Base-by-base conservation (phyloP, 2,113 vertebrate species). In the Grallaria varia region DNA sequence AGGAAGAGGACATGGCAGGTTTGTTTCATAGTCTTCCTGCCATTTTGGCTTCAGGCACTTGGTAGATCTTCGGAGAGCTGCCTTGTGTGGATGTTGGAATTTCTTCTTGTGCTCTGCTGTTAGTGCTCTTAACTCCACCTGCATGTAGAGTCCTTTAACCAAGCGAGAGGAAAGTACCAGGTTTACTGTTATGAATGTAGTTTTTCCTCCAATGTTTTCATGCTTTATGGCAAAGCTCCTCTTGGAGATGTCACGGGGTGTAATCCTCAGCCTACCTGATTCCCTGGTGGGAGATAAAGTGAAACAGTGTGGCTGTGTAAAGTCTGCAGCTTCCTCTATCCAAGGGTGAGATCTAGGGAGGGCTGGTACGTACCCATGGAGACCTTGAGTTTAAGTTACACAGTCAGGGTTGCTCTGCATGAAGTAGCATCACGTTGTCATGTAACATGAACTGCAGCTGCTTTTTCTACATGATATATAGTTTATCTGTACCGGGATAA, bases 341-440 rank as follows among this genome's bases (percentile, higher is more conserved):
- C 12, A 64, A 44, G 14, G 6, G 12, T 58, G 33, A 49, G 25
- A 59, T 21, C 10, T 25, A 58, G 31, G 21, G 52, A 49, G 28
- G 27, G 28, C 49, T 69, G 22, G 13, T 37, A 35, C 42, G n/a
- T 39, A 23, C 0, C 0, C 3, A 10, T 1, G 1, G 62, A 89
- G 55, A 16, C 21, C 9, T 55, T 18, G 39, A 60, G 20, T 82
- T 62, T 33, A 27, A 45, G 20, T 52, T 60, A 8, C 7, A 3
- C 18, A 3, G 1, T 44, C n/a, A 50, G 37, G 8, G 6, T 25
- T 58, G 23, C 37, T 73, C 25, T 66, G 14, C 31, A 33, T 31
- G 28, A 28, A 7, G 6, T 28, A 75, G 27, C 33, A 68, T 45
- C 11, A 10, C 3, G 1, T 63, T 59, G n/a, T 63, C 30, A 8